phyloP scores from a whole-genome alignment of 1,140 invertebrate species.

The Aporrectodea caliginosa region DNA sequence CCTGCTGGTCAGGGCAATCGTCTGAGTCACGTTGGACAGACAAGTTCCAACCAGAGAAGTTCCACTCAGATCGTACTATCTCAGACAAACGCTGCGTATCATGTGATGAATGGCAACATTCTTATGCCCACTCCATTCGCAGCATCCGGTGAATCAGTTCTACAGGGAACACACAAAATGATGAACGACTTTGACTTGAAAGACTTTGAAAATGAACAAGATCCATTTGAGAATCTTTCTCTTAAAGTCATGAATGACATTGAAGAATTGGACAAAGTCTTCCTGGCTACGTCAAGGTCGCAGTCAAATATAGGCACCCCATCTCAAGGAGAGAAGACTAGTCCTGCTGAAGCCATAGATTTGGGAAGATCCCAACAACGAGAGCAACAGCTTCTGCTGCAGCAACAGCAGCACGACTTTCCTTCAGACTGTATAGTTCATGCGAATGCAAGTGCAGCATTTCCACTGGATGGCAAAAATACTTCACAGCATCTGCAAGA shows the following conservation, averaged over 20 bases:
- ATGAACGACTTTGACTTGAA: conserved; percentile 1
- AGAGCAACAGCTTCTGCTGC: too few relatives aligned
- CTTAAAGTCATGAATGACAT: conserved; percentile 25
- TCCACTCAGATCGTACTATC: neutral
- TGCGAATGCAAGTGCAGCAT: too few relatives aligned
- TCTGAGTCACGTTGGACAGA: neutral
- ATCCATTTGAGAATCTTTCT: conserved; percentile 21
- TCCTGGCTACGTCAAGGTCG: neutral
- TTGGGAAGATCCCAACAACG: too few relatives aligned
- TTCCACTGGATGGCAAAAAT: too few relatives aligned
- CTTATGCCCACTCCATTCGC: neutral
- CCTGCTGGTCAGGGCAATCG: neutral
- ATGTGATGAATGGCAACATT: neutral
- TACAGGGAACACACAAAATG: neutral
- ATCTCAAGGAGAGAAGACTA: too few relatives aligned
- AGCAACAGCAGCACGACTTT: too few relatives aligned
- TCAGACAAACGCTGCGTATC: neutral
- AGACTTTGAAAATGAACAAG: conserved; percentile 19
- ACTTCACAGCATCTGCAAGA: too few relatives aligned
- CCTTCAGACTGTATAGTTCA: too few relatives aligned
- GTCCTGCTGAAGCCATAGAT: too few relatives aligned
- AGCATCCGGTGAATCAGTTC: neutral
- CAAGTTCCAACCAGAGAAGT: neutral
- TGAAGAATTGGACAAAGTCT: conserved; percentile 24
- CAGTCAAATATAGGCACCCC: neutral